Conservation (phyloP, 23 tunicate species). For the Styela clava region DNA sequence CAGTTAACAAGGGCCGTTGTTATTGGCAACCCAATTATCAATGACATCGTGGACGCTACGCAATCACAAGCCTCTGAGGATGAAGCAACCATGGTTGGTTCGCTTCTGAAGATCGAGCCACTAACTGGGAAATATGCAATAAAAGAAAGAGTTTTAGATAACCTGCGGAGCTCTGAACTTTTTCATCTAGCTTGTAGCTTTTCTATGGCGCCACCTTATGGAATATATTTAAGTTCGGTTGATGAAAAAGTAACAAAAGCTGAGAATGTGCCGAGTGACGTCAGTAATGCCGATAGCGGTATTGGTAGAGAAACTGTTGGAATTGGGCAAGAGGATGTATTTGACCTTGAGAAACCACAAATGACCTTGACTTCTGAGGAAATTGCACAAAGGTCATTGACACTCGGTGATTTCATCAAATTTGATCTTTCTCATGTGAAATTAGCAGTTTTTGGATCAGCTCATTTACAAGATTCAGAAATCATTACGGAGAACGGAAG, state of each 20-base stretch:
- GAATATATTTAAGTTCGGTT: background rate
- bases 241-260: background rate
- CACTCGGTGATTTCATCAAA: constrained; percentile 23
- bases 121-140: constrained; percentile 29
- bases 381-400: background rate
- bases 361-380: background rate
- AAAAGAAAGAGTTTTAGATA: constrained; percentile 26
- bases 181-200: constrained; percentile 58
- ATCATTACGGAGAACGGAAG: background rate
- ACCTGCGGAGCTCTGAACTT: constrained; percentile 26
- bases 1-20: constrained; percentile 24
- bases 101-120: constrained; percentile 44
- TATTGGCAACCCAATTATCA: constrained; percentile 26
- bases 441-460: constrained; percentile 60
- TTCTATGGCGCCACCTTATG: constrained; percentile 11
- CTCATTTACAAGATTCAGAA: constrained; percentile 20
- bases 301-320: constrained; percentile 2
- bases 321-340: background rate
- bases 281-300: constrained; percentile 1
- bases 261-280: background rate
- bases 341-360: background rate
- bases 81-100: constrained; percentile 34
- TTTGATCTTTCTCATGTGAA: constrained; percentile 34
- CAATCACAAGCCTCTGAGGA: constrained; percentile 30
- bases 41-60: background rate